A percentile compares a stretch with the other conserved stretches of the same genome.
phyloP scores from a whole-genome alignment of 2,888 invertebrate genomes.

The Aphrophora alni region DNA sequence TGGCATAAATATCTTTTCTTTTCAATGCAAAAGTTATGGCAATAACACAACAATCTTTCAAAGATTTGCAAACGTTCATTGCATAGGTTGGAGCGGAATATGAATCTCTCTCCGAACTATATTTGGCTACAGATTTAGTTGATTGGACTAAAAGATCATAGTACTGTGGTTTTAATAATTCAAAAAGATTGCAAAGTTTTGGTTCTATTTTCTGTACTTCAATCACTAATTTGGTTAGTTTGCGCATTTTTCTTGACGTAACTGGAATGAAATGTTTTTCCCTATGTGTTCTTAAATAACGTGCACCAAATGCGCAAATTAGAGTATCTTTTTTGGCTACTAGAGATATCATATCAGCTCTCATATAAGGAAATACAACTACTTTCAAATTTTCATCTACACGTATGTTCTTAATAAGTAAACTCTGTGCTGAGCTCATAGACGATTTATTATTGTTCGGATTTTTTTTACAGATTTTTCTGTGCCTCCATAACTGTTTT shows the following conservation, averaged over 20 bases:
- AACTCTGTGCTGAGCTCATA: not conserved
- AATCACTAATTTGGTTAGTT: not conserved
- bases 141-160: constrained; percentile 9
- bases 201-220: not conserved
- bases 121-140: not conserved
- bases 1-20: not conserved
- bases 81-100: constrained; percentile 11
- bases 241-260: too few relatives aligned
- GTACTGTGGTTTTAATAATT: not conserved
- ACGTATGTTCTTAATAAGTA: not conserved
- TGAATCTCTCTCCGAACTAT: not conserved
- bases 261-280: constrained; percentile 9
- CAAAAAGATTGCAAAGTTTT: not conserved
- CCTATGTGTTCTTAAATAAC: constrained; percentile 12
- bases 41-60: constrained; percentile 21
- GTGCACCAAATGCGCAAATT: too few relatives aligned
- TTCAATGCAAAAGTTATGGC: not conserved
- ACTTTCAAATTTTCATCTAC: not conserved
- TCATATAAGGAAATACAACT: not conserved
- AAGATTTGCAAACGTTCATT: constrained; percentile 17
- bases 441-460: not conserved
- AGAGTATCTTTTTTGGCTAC: not conserved
- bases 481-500: constrained; percentile 6
- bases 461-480: not conserved
- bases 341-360: not conserved